Percentiles rank a stretch among this genome's conserved stretches.
These are phyloP conservation scores for Myotis pilosus DNA, from an alignment of 2,797 vertebrate genomes.

Conservation along the genomic window DNA sequence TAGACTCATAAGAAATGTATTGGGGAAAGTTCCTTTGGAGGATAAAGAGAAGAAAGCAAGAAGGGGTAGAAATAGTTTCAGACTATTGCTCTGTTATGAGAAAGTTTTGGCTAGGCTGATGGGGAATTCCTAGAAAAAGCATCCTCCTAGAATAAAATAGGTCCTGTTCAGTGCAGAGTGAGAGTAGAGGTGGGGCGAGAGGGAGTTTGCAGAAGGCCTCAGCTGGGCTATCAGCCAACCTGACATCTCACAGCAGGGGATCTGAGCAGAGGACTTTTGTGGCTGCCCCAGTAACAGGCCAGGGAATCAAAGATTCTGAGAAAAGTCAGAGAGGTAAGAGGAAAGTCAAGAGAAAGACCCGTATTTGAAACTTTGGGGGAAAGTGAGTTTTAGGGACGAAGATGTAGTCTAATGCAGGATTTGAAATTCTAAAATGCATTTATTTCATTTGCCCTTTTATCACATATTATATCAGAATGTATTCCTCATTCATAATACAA, in stretches of 20 bases:
- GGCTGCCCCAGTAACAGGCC: background rate
- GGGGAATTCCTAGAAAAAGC: background rate
- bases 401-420: background rate
- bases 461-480: background rate
- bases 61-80: background rate
- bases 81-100: background rate
- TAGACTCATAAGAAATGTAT: background rate
- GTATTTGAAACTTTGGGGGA: background rate
- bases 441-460: background rate
- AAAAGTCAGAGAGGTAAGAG: background rate
- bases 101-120: background rate
- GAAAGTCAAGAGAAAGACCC: background rate
- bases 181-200: accelerated
- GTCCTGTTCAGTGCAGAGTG: accelerated
- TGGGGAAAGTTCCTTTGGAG: background rate
- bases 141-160: background rate
- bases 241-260: background rate
- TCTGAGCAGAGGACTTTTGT: background rate
- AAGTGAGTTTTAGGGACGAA: background rate
- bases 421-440: background rate
- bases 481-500: slow-evolving; percentile 4
- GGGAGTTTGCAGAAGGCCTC: background rate
- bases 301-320: background rate
- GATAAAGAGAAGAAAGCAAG: background rate
- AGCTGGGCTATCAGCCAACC: background rate